These are phyloP conservation scores for Toxotes jaculatrix DNA, from an alignment of 2,113 vertebrate species.

Conservation along the genomic window DNA sequence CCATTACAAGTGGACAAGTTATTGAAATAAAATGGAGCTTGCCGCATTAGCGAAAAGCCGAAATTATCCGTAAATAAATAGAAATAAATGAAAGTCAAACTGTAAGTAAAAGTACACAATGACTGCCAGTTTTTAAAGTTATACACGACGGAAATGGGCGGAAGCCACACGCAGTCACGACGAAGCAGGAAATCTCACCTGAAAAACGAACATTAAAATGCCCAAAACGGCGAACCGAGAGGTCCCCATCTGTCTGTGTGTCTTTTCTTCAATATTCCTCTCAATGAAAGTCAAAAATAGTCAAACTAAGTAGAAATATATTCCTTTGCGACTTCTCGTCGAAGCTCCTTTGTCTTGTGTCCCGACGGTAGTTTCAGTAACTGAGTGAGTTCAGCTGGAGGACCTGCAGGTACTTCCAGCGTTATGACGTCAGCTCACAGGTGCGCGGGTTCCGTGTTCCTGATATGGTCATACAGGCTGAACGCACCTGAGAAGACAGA, in stretches of 20 bases:
- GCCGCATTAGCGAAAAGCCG: accelerated
- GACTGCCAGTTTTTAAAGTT: neutral
- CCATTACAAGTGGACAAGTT: neutral
- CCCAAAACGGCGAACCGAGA: conserved; percentile 50
- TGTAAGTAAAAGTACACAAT: neutral
- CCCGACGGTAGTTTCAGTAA: conserved; percentile 3
- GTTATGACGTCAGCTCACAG: conserved; percentile 77
- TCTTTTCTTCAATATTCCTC: neutral
- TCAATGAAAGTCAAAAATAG: neutral
- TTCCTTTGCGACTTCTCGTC: neutral
- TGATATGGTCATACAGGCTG: conserved; percentile 63
- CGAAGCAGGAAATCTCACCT: conserved; percentile 70
- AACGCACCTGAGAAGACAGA: conserved; percentile 37
- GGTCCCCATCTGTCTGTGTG: conserved; percentile 59
- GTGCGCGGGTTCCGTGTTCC: conserved; percentile 73
- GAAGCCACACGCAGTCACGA: neutral
- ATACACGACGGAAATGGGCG: neutral
- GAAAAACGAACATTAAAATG: conserved; percentile 63
- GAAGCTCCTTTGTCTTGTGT: neutral
- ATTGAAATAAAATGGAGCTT: neutral
- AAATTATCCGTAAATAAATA: too few relatives aligned
- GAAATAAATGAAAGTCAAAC: neutral
- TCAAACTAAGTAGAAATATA: neutral
- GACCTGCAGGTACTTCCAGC: conserved; percentile 76
- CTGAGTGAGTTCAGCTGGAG: conserved; percentile 31